Evolutionary conservation across 2,797 vertebrate species (phyloP).

Genomic region (Peromyscus eremicus): DNA sequence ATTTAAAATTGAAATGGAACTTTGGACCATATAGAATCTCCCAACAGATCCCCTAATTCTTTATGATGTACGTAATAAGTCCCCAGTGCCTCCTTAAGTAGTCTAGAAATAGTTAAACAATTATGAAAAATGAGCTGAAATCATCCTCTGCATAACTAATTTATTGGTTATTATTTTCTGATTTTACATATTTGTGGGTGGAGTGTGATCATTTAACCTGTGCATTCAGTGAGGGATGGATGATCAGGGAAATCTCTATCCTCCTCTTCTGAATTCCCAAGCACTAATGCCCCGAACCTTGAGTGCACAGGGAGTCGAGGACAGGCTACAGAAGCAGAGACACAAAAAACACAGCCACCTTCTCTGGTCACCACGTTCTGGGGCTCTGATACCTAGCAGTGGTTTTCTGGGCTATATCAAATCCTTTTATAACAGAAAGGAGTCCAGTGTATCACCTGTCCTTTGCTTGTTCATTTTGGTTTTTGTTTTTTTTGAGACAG

Average conservation of each 20-base stretch:
- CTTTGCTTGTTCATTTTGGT: background rate
- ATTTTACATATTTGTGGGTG: background rate
- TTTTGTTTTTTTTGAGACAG: background rate
- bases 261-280: fast-evolving
- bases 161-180: background rate
- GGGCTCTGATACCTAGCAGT: background rate
- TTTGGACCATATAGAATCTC: background rate
- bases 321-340: background rate
- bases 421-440: background rate
- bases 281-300: background rate
- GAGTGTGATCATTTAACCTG: background rate
- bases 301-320: background rate
- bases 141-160: background rate
- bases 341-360: background rate
- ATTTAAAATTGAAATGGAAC: slow-evolving; percentile 55
- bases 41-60: background rate
- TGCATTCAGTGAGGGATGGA: background rate
- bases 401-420: background rate
- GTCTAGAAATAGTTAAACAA: background rate
- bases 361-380: fast-evolving
- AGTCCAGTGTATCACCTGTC: background rate
- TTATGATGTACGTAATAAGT: background rate
- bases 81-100: background rate
- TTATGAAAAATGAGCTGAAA: background rate
- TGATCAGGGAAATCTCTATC: background rate